Percentiles rank a stretch among this genome's conserved stretches.
Conservation (phyloP, 2,888 invertebrate species). For the Deroplatys truncata region DNA sequence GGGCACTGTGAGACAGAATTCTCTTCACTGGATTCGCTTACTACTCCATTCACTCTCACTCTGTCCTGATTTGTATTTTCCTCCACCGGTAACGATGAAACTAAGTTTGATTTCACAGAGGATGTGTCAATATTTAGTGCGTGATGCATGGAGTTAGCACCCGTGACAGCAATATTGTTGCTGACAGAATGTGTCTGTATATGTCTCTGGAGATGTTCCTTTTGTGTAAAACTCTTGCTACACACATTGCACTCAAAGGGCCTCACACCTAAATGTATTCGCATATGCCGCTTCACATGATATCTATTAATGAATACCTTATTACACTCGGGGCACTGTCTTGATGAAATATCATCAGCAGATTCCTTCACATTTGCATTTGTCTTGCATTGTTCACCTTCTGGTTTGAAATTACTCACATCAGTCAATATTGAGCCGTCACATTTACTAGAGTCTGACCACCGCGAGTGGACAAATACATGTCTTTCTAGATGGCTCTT, state of each 20-base stretch:
- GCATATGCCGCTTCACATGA: not conserved
- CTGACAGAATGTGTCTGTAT: not conserved
- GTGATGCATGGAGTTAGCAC: not conserved
- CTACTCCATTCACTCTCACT: too few relatives aligned
- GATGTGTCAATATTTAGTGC: not conserved
- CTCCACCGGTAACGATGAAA: not conserved
- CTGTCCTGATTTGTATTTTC: not conserved
- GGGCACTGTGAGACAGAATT: not conserved
- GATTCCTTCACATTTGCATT: not conserved
- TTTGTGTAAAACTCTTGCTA: not conserved
- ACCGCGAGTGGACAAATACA: not conserved
- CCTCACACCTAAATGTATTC: not conserved
- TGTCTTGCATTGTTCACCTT: not conserved
- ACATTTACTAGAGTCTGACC: not conserved
- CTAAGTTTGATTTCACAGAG: too few relatives aligned
- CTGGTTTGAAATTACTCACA: not conserved
- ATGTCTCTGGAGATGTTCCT: not conserved
- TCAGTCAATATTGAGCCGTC: not conserved
- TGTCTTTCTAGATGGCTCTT: not conserved
- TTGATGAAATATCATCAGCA: not conserved
- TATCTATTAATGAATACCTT: not conserved
- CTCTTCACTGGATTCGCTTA: not conserved
- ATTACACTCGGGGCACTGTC: not conserved
- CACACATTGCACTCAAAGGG: not conserved
- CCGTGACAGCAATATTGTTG: too few relatives aligned